phyloP scores from a whole-genome alignment of 1,140 invertebrate species.

The Neoseiulus cucumeris region DNA sequence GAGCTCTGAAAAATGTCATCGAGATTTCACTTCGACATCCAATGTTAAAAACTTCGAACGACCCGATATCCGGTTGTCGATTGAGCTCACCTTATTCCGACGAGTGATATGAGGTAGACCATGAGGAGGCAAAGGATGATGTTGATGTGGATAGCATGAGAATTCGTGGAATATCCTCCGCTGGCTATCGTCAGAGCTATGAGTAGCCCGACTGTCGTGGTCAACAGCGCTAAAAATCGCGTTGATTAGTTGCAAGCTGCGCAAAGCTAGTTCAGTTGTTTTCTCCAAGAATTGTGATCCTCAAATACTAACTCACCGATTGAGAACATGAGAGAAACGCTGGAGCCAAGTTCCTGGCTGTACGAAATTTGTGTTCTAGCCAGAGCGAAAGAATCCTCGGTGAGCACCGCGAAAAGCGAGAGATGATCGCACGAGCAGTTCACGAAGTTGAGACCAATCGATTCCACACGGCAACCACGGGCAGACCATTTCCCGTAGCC shows the following conservation, averaged over 20 bases:
- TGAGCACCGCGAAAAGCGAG: conserved; percentile 71
- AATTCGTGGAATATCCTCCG: conserved; percentile 55
- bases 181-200: neutral
- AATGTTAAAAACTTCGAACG: neutral
- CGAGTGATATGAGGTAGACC: conserved; percentile 59
- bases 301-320: neutral
- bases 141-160: conserved; percentile 83
- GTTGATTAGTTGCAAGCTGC: too few relatives aligned
- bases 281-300: too few relatives aligned
- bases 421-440: conserved; percentile 84
- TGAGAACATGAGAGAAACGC: neutral
- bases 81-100: conserved; percentile 29
- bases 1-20: conserved; percentile 8
- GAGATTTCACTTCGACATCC: conserved; percentile 12
- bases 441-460: conserved; percentile 37
- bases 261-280: too few relatives aligned
- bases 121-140: conserved; percentile 67
- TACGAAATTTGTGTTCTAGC: neutral
- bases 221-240: neutral
- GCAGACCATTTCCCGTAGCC: conserved; percentile 58
- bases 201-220: neutral
- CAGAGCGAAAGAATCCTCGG: conserved; percentile 35
- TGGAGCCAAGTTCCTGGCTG: neutral
- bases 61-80: conserved; percentile 10
- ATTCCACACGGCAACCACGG: conserved; percentile 61